Evolutionary conservation across 1,140 invertebrate genomes (phyloP).

Genomic region (Oncopeltus fasciatus): DNA sequence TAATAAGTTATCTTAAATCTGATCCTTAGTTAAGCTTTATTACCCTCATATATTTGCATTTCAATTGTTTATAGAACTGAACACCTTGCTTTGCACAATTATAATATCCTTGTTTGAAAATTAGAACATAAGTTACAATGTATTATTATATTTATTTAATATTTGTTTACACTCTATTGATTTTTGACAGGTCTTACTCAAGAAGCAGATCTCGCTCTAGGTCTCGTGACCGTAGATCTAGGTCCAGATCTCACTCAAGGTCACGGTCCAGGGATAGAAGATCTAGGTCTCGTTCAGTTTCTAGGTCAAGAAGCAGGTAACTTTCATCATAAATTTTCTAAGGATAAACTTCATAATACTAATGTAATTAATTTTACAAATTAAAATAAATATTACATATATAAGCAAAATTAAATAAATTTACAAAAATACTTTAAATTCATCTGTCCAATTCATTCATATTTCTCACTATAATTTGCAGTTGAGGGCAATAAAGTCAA

Average conservation of each 20-base stretch:
- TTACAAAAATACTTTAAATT: background rate
- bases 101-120: too few relatives aligned
- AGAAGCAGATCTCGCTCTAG: conserved; percentile 22
- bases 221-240: conserved; percentile 21
- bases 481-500: background rate
- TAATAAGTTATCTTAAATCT: too few relatives aligned
- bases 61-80: too few relatives aligned
- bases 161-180: too few relatives aligned
- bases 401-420: background rate
- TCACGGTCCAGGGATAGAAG: conserved; percentile 18
- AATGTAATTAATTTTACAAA: conserved; percentile 10
- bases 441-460: background rate
- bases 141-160: too few relatives aligned
- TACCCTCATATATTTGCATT: too few relatives aligned
- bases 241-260: conserved; percentile 20
- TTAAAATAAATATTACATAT: background rate
- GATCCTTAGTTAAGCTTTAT: too few relatives aligned
- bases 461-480: background rate
- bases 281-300: conserved; percentile 21
- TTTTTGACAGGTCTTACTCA: conserved; percentile 17
- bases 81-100: too few relatives aligned
- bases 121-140: too few relatives aligned
- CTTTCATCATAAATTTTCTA: background rate
- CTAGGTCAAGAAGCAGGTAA: conserved; percentile 21
- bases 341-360: background rate